phyloP scores from a whole-genome alignment of 2,888 invertebrate species.

The Entomobrya multifasciata region DNA sequence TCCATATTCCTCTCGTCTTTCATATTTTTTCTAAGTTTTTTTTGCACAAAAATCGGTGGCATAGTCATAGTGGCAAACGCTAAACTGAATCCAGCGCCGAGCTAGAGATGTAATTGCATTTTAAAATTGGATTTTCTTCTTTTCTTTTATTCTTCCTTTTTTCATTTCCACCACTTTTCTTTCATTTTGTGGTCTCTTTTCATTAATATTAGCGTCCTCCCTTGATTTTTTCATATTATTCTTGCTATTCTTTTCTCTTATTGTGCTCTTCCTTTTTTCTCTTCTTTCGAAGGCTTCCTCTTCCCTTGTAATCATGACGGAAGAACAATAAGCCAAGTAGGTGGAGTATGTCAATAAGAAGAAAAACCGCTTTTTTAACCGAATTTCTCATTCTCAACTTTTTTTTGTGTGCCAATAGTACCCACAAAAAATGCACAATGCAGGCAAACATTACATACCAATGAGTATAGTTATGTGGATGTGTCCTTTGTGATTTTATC shows the following conservation, averaged over 20 bases:
- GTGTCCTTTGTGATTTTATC: conserved; percentile 23
- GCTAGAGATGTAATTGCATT: conserved; percentile 44
- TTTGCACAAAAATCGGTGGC: neutral
- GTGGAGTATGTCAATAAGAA: neutral
- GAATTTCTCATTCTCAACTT: neutral
- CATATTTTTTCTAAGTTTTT: conserved; percentile 1
- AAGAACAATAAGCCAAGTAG: neutral
- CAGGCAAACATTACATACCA: neutral
- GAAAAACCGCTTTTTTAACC: neutral
- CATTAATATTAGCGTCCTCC: conserved; percentile 34
- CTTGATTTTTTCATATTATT: conserved; percentile 29
- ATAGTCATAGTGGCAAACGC: neutral
- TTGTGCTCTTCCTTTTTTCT: neutral
- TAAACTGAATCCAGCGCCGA: neutral
- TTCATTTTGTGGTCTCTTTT: conserved; percentile 39
- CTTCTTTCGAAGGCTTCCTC: no score
- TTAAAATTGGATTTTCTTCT: conserved; percentile 51
- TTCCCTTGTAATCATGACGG: neutral
- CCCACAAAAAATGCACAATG: conserved; percentile 25
- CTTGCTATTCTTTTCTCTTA: neutral
- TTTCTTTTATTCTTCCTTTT: neutral
- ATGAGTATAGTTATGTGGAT: no score
- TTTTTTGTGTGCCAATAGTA: neutral
- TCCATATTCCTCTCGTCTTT: neutral
- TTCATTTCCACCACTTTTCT: conserved; percentile 43